Evolutionary conservation across 2,113 vertebrate species (phyloP).

Genomic region (Pithys albifrons): DNA sequence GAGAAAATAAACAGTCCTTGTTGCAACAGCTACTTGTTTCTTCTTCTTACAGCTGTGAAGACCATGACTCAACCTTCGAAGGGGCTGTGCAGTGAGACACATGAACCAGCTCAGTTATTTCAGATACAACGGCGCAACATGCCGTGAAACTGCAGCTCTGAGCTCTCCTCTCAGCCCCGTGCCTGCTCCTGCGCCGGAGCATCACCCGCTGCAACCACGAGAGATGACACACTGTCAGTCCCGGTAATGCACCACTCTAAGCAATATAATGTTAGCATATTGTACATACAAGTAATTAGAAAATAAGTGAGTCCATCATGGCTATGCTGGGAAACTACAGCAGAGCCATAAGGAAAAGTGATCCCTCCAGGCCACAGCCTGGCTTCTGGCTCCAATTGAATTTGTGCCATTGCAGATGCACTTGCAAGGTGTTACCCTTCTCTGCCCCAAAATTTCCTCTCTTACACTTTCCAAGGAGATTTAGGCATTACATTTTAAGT

Average conservation of each 20-base stretch:
- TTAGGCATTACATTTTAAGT: background rate
- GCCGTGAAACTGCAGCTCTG: background rate
- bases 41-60: background rate
- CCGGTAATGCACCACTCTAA: rapidly evolving
- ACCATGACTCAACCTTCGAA: background rate
- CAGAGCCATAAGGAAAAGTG: background rate
- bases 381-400: rapidly evolving
- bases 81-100: background rate
- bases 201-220: background rate
- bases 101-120: background rate
- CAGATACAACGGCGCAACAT: rapidly evolving
- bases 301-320: background rate
- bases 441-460: background rate
- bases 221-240: background rate
- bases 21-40: background rate
- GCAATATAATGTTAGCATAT: rapidly evolving
- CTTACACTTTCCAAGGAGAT: background rate
- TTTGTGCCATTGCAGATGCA: background rate
- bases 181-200: rapidly evolving
- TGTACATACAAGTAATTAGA: background rate
- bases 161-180: background rate
- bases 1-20: background rate
- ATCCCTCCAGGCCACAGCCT: background rate
- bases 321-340: background rate
- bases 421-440: background rate